Conservation (phyloP, 2,113 vertebrate genomes). For the Pelecanoides urinatrix region DNA sequence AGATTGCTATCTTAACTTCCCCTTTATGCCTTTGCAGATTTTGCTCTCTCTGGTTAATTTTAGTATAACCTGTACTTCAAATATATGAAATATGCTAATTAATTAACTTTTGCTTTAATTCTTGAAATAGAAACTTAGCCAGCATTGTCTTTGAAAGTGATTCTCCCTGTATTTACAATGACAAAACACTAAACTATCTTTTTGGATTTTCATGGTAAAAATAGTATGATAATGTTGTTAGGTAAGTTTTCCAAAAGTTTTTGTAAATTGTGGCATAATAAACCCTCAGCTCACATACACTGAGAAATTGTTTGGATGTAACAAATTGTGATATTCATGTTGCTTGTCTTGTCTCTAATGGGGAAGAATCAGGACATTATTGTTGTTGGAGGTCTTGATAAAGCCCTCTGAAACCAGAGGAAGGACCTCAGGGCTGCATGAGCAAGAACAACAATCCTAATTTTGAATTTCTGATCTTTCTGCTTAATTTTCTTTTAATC, state of each 20-base stretch:
- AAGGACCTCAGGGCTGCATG: neutral
- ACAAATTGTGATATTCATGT: neutral
- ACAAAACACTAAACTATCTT: neutral
- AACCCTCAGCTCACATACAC: fast-evolving
- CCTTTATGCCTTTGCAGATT: neutral
- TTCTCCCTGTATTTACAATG: neutral
- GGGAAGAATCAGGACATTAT: neutral
- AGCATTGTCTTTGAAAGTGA: neutral
- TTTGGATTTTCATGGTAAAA: neutral
- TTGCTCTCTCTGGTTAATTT: neutral
- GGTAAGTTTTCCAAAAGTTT: neutral
- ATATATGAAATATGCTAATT: neutral
- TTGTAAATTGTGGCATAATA: neutral
- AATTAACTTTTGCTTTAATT: neutral
- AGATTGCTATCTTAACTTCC: neutral
- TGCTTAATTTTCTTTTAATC: neutral
- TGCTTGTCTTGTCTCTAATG: neutral
- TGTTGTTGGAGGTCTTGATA: neutral
- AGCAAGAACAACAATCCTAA: neutral
- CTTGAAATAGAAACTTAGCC: neutral
- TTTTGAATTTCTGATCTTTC: neutral
- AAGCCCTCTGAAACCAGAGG: neutral
- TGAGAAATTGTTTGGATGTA: neutral
- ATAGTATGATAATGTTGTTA: neutral
- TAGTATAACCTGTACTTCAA: neutral